These are phyloP conservation scores for Neomicropteryx cornuta DNA, from an alignment of 1,140 invertebrate genomes.

Conservation along the genomic window DNA sequence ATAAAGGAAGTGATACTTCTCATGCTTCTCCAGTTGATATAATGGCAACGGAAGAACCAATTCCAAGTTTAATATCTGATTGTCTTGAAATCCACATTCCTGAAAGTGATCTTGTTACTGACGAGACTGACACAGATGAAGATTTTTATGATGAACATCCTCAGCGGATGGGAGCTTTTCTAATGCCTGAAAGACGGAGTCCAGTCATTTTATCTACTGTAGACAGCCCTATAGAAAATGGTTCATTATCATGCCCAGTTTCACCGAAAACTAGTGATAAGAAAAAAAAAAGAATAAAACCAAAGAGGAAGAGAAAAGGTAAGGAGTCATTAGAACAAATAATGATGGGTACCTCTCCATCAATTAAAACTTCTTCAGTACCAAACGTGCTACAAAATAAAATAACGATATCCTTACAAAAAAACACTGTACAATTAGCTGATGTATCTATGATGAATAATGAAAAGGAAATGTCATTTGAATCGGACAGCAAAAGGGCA, in stretches of 20 bases:
- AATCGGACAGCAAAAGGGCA: constrained; percentile 50
- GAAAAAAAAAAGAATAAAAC: constrained; percentile 40
- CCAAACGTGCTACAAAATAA: constrained; percentile 29
- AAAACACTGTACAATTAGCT: constrained; percentile 35
- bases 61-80: constrained; percentile 29
- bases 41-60: constrained; percentile 34
- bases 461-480: constrained; percentile 19
- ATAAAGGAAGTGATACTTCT: constrained; percentile 34
- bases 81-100: constrained; percentile 42
- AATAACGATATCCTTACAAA: constrained; percentile 39
- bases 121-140: constrained; percentile 73
- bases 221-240: too few species aligned
- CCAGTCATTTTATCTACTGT: too few species aligned
- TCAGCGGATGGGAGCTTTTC: too few species aligned
- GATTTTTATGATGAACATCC: constrained; percentile 78
- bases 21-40: constrained; percentile 33
- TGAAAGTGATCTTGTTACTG: constrained; percentile 74
- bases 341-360: constrained; percentile 33
- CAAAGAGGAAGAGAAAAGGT: constrained; percentile 47
- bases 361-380: too few species aligned
- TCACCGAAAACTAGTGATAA: constrained; percentile 25
- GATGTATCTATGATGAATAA: constrained; percentile 14
- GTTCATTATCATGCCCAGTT: too few species aligned
- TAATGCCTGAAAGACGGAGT: constrained; percentile 63
- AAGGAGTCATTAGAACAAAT: constrained; percentile 43